Conservation (phyloP, 1,140 invertebrate genomes). For the Zaprionus camerounensis region DNA sequence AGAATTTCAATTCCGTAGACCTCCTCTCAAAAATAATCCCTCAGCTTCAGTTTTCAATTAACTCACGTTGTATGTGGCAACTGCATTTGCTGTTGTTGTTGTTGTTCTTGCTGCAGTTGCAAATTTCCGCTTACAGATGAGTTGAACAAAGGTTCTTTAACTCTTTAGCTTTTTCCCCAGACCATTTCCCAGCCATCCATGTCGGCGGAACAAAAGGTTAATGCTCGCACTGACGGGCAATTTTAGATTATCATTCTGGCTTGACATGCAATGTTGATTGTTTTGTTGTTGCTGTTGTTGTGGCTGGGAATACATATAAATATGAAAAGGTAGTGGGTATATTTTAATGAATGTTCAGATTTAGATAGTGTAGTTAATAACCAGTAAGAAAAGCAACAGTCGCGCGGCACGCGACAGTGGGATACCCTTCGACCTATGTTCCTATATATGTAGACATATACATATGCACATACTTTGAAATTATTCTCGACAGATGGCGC, state of each 20-base stretch:
- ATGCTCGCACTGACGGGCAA: conserved; percentile 63
- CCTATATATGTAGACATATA: too few relatives aligned
- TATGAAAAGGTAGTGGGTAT: conserved; percentile 11
- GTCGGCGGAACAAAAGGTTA: conserved; percentile 65
- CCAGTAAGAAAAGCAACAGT: too few relatives aligned
- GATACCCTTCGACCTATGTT: too few relatives aligned
- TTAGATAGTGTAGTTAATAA: neutral
- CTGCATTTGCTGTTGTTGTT: conserved; percentile 20
- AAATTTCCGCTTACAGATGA: conserved; percentile 31
- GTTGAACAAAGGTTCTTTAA: conserved; percentile 14
- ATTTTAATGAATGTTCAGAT: neutral
- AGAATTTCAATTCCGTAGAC: conserved; percentile 18
- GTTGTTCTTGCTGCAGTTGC: conserved; percentile 5
- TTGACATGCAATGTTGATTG: conserved; percentile 68
- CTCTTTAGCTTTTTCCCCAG: conserved; percentile 6
- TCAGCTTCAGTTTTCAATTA: conserved; percentile 60
- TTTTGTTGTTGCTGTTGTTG: conserved; percentile 13
- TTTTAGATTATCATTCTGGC: conserved; percentile 69
- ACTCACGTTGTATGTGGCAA: conserved; percentile 17
- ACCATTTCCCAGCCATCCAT: conserved; percentile 1
- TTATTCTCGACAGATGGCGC: too few relatives aligned
- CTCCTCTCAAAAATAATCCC: neutral
- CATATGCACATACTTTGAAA: too few relatives aligned
- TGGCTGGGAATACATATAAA: conserved; percentile 20
- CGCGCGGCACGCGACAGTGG: too few relatives aligned